phyloP scores from a whole-genome alignment of 2,113 vertebrate species.

The Crocuta crocuta region DNA sequence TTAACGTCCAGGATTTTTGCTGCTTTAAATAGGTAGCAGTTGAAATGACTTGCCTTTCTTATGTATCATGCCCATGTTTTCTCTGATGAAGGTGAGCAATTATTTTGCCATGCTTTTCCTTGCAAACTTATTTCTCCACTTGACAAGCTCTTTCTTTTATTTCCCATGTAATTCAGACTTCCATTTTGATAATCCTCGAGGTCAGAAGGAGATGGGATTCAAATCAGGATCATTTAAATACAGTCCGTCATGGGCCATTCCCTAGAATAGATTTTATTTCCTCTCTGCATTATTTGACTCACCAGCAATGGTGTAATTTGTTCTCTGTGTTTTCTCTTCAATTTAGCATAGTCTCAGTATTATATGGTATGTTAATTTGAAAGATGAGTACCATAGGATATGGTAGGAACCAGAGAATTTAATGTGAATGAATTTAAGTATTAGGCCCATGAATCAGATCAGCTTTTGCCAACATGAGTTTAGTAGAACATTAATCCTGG shows the following conservation, averaged over 20 bases:
- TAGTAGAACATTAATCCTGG: neutral
- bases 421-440: neutral
- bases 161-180: slow-evolving; percentile 19
- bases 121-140: slow-evolving; percentile 2
- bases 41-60: slow-evolving; percentile 54
- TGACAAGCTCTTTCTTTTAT: neutral
- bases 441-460: neutral
- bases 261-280: slow-evolving; percentile 3
- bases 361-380: slow-evolving; percentile 28
- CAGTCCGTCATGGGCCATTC: neutral
- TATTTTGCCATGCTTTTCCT: slow-evolving; percentile 21
- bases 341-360: slow-evolving; percentile 5
- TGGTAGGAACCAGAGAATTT: neutral
- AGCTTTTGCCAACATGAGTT: neutral
- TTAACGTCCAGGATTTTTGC: neutral
- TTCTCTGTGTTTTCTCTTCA: neutral
- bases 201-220: neutral
- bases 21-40: slow-evolving; percentile 19
- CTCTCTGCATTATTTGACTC: slow-evolving; percentile 3
- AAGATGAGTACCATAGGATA: neutral
- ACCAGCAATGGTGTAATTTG: neutral
- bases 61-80: neutral
- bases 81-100: neutral
- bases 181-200: neutral
- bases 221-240: slow-evolving; percentile 25